Evolutionary conservation across 2,888 invertebrate species (phyloP), one percentile per base, ranked within the genome.

Genomic region (Drosophila maculinotata): DNA sequence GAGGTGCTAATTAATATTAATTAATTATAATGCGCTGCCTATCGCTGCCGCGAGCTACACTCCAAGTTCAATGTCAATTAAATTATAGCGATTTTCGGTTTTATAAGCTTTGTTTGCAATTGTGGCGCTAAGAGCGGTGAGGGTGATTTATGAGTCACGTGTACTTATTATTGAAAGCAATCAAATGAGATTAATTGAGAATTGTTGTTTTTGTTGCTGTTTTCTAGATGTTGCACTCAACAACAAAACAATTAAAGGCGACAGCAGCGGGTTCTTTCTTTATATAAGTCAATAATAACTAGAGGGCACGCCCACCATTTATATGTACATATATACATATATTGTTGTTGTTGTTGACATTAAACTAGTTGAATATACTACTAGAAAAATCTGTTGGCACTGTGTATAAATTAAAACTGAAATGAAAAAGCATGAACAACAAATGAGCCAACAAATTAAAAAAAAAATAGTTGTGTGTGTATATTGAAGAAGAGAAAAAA

Each of bases 201-300:
- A 30, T 31, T 48, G 30, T 41, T 57, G 26, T 35, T 53, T 39
- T 33, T 30, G 23, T 51, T 51, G 42, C 12, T 17, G 10, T 14
- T 36, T 38, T 39, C 17, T 26, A 25, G 15, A 39, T 60, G 44
- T 33, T 36, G 53, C 31, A 33, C 53, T 42, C 47, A 49, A 68
- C 65, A 80, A 81, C 81, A 81, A 85, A 81, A 67, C 72, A 81
- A 81, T 81, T 81, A 82, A 62, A 68, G 48, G 67, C 64, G 41
- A 58, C 42, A 58, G 41, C 58, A 47, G 31, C 72, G 52, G 30
- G 7, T 49, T 54, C 44, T 42, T 47, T 33, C 14, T 33, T 57
- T 70, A 79, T 57, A 82, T 64, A 82, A 76, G 14, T 17, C 28
- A 15, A 36, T 10, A 51, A 12, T 3, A 20, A 25, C 15, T 15